phyloP scores from a whole-genome alignment of 1,140 invertebrate genomes.

The Battus philenor region DNA sequence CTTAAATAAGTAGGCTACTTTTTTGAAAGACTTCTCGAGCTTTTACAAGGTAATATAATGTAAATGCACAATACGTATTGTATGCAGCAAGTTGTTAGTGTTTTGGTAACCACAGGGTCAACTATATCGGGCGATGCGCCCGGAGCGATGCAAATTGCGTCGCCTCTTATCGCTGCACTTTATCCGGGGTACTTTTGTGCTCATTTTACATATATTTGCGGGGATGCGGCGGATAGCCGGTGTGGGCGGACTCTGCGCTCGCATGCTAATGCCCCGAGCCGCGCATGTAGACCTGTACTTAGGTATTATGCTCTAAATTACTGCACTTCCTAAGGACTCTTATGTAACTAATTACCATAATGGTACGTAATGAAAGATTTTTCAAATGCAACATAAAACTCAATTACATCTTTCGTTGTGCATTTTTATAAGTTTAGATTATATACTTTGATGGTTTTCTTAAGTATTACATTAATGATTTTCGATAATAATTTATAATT shows the following conservation, averaged over 20 bases:
- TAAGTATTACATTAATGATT: no score
- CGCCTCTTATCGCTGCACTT: conserved; percentile 65
- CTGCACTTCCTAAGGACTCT: background rate
- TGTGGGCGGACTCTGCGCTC: conserved; percentile 51
- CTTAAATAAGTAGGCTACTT: no score
- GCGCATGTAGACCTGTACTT: conserved; percentile 22
- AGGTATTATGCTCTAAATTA: conserved; percentile 24
- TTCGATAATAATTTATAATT: no score
- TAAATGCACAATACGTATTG: no score
- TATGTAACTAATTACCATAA: conserved; percentile 8
- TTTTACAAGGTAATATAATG: no score
- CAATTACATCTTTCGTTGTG: no score
- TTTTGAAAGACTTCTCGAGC: no score
- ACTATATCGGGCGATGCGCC: conserved; percentile 44
- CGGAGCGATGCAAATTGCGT: conserved; percentile 66
- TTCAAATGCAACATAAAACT: no score
- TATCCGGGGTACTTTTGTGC: conserved; percentile 63
- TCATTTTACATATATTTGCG: conserved; percentile 69
- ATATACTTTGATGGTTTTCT: no score
- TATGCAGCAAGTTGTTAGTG: no score
- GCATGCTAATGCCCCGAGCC: conserved; percentile 48
- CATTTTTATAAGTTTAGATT: no score
- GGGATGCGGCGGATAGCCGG: conserved; percentile 46
- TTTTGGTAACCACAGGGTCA: conserved; percentile 58
- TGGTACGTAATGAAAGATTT: conserved; percentile 4